Evolutionary conservation across 2,113 vertebrate genomes (phyloP).

Genomic region (Malaclemys terrapin): DNA sequence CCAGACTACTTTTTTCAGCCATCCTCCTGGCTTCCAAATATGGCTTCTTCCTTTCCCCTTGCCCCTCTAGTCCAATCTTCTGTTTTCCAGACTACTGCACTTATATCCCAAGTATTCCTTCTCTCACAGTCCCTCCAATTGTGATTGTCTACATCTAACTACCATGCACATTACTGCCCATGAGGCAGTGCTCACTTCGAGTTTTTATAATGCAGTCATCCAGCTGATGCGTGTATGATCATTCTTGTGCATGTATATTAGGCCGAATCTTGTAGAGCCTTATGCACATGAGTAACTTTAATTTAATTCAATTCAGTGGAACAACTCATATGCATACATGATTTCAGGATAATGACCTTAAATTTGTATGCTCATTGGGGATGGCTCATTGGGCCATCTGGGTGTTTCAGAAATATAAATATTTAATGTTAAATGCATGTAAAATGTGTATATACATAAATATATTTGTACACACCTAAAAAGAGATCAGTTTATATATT

Average conservation of each 20-base stretch:
- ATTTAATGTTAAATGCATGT: not conserved
- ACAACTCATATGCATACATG: not conserved
- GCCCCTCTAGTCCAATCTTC: not conserved
- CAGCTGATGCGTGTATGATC: not conserved
- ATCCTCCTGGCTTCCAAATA: not conserved
- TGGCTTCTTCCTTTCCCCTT: not conserved
- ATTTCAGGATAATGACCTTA: not conserved
- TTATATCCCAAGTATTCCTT: not conserved
- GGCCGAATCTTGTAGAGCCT: not conserved
- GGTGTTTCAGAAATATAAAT: not conserved
- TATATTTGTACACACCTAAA: not conserved
- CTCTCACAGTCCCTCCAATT: not conserved
- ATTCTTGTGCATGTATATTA: not conserved
- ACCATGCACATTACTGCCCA: not conserved
- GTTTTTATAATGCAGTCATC: not conserved
- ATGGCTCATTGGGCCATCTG: too few species aligned
- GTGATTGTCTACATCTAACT: not conserved
- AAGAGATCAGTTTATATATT: not conserved
- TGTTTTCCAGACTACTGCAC: not conserved
- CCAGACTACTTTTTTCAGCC: not conserved
- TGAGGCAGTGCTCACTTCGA: not conserved
- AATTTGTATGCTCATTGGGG: not conserved
- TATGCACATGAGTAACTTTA: not conserved
- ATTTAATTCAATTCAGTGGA: not conserved
- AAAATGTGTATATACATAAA: not conserved